These are phyloP conservation scores for Cairina moschata DNA, from an alignment of 2,113 vertebrate species.

Conservation along the genomic window DNA sequence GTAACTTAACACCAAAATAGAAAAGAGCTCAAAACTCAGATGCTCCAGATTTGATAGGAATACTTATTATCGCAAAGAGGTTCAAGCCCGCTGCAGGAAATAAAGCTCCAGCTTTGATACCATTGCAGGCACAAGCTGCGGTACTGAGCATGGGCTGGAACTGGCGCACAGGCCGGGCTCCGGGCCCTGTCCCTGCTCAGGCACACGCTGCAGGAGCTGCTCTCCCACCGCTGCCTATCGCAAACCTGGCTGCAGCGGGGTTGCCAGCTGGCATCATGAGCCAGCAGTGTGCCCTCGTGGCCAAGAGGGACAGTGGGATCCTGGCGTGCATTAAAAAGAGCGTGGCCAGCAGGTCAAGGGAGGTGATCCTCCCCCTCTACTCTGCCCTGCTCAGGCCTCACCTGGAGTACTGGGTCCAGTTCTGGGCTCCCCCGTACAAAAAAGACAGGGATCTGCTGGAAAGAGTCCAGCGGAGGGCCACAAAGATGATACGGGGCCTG, in stretches of 20 bases:
- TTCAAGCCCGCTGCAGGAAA: slow-evolving; percentile 44
- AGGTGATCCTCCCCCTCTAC: too few relatives aligned
- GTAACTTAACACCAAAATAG: slow-evolving; percentile 63
- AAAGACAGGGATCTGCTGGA: too few relatives aligned
- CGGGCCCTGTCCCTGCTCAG: background rate
- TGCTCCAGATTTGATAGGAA: slow-evolving; percentile 31
- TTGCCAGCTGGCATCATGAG: fast-evolving
- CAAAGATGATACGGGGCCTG: too few relatives aligned
- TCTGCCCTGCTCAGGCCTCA: too few relatives aligned
- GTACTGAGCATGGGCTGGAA: background rate
- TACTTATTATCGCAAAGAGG: slow-evolving; percentile 38
- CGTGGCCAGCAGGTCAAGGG: too few relatives aligned
- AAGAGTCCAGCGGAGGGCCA: too few relatives aligned
- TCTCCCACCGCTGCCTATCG: background rate
- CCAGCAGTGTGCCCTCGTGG: too few relatives aligned
- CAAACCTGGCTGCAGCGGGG: background rate
- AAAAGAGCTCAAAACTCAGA: slow-evolving; percentile 68
- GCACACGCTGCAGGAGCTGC: background rate
- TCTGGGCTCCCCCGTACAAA: too few relatives aligned
- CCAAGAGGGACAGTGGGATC: too few relatives aligned
- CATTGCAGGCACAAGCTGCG: background rate
- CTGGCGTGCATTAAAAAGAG: too few relatives aligned
- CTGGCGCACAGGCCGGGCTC: background rate
- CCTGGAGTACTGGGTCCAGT: too few relatives aligned
- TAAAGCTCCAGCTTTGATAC: background rate